These are phyloP conservation scores for Castor canadensis DNA, from an alignment of 2,113 vertebrate genomes.

Conservation along the genomic window DNA sequence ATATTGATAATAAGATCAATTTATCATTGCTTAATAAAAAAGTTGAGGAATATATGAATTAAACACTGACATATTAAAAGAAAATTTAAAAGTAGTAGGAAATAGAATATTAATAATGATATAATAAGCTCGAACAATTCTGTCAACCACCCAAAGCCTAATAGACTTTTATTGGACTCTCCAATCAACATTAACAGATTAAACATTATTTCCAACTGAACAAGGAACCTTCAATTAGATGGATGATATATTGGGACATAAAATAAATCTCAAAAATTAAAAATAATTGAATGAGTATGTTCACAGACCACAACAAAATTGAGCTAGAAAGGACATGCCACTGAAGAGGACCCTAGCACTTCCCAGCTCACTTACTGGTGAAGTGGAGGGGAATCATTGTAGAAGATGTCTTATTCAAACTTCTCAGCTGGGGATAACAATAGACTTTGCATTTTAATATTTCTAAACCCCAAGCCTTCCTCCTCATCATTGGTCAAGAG, in stretches of 20 bases:
- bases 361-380: no score
- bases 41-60: not conserved
- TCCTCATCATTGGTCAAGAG: no score
- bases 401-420: no score
- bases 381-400: no score
- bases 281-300: not conserved
- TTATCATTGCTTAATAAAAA: not conserved
- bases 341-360: no score
- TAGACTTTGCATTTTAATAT: no score
- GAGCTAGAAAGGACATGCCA: constrained; percentile 32
- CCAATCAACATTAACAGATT: not conserved
- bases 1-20: not conserved
- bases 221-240: not conserved
- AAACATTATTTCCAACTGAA: not conserved
- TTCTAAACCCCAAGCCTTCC: no score
- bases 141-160: not conserved
- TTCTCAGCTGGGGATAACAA: no score
- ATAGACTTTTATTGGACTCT: not conserved
- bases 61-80: not conserved
- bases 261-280: constrained; percentile 6
- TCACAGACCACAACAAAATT: not conserved
- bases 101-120: not conserved
- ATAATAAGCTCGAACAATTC: not conserved
- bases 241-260: not conserved
- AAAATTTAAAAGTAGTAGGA: not conserved